Conservation (phyloP, 2,797 vertebrate species). For the Sebastiscus tertius region DNA sequence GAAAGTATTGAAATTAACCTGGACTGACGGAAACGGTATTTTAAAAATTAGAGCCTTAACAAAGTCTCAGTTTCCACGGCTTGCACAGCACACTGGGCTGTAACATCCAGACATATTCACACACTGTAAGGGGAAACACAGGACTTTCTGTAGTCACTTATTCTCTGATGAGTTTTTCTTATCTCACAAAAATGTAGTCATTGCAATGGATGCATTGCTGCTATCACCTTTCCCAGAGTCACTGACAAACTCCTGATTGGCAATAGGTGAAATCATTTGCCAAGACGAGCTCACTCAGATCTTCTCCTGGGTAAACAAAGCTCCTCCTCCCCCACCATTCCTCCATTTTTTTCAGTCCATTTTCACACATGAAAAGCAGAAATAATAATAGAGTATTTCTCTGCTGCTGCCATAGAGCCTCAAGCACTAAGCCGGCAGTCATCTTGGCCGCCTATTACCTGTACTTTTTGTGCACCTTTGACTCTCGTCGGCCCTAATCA, state of each 20-base stretch:
- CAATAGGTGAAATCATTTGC: background rate
- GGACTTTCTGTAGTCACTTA: too few relatives aligned
- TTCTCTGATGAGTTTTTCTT: background rate
- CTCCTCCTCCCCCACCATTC: background rate
- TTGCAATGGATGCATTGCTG: background rate
- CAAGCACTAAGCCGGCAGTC: too few relatives aligned
- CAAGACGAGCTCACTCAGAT: background rate
- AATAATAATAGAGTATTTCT: too few relatives aligned
- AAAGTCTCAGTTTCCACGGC: background rate
- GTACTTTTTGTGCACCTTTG: background rate
- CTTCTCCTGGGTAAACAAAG: background rate
- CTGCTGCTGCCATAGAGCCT: too few relatives aligned
- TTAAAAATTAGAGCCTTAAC: background rate
- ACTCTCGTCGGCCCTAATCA: background rate
- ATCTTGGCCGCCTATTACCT: background rate
- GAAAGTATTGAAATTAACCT: background rate
- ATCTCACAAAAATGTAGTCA: background rate
- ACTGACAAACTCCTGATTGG: background rate
- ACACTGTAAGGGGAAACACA: background rate
- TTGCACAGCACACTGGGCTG: background rate
- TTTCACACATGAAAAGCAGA: background rate
- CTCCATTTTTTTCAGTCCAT: background rate
- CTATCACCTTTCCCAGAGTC: background rate
- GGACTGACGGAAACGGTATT: background rate
- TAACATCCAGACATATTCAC: background rate